Evolutionary conservation across 2,113 vertebrate species (phyloP).

Genomic region (Carassius auratus): DNA sequence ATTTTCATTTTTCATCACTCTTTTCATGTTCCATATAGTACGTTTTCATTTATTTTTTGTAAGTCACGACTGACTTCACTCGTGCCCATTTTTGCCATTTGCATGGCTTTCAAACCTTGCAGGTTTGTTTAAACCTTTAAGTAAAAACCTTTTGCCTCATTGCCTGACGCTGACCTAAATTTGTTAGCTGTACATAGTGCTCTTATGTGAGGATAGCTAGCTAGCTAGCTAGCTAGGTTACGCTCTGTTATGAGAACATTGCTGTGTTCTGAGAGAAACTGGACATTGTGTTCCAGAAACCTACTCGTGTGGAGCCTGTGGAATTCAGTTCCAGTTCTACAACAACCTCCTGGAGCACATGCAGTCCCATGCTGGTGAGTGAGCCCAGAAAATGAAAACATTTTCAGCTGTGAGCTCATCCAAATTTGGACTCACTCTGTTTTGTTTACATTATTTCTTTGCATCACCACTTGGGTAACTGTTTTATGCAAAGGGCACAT

Average conservation of each 20-base stretch:
- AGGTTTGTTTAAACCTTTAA: neutral
- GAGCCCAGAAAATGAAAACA: constrained; percentile 44
- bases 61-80: constrained; percentile 38
- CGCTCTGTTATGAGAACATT: constrained; percentile 42
- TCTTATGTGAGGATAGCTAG: constrained; percentile 1
- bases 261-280: constrained; percentile 64
- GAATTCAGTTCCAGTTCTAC: constrained; percentile 99
- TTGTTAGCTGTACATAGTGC: constrained; percentile 23
- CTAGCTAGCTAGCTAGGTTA: neutral
- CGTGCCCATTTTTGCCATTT: constrained; percentile 37
- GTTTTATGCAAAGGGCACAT: neutral
- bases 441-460: constrained; percentile 46
- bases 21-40: constrained; percentile 14
- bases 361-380: constrained; percentile 98
- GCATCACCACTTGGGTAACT: constrained; percentile 15
- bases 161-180: constrained; percentile 39
- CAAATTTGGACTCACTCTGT: constrained; percentile 57
- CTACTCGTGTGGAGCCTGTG: constrained; percentile 97
- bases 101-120: constrained; percentile 48
- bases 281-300: constrained; percentile 88
- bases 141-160: neutral
- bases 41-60: neutral
- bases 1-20: neutral
- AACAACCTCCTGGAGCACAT: constrained; percentile 99
- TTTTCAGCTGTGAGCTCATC: constrained; percentile 53